Conservation (phyloP, 2,113 vertebrate genomes). For the Burhinus oedicnemus region DNA sequence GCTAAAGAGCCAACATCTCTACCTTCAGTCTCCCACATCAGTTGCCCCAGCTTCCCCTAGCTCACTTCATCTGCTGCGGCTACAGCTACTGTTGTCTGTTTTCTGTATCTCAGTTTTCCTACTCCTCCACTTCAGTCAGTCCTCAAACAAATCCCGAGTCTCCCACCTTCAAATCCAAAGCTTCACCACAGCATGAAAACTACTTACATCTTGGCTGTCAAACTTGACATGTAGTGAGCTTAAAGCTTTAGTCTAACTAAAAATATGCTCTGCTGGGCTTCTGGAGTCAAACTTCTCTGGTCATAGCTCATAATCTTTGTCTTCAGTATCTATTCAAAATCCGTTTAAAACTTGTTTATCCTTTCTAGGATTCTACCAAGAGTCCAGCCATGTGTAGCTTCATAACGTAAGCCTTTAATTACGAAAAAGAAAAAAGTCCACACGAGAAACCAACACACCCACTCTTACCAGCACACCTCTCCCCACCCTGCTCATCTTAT, state of each 20-base stretch:
- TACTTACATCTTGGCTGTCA: not conserved
- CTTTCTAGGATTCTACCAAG: slow-evolving; percentile 37
- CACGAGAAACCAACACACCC: slow-evolving; percentile 45
- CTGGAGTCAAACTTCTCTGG: not conserved
- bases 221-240: not conserved
- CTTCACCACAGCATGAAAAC: not conserved
- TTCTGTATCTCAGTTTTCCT: not conserved
- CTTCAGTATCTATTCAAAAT: not conserved
- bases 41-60: not conserved
- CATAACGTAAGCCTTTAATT: slow-evolving; percentile 37
- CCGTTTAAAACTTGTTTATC: slow-evolving; percentile 1
- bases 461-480: not conserved
- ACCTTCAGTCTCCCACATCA: not conserved
- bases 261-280: not conserved
- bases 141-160: not conserved
- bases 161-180: not conserved
- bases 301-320: not conserved
- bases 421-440: not conserved
- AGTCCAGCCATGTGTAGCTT: slow-evolving; percentile 2
- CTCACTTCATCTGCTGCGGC: not conserved
- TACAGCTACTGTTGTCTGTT: not conserved
- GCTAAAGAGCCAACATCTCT: not conserved
- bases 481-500: not conserved
- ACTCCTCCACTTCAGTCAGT: not conserved
- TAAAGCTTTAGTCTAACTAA: not conserved